Evolutionary conservation across 1,140 invertebrate species (phyloP).

Genomic region (Achroia grisella): DNA sequence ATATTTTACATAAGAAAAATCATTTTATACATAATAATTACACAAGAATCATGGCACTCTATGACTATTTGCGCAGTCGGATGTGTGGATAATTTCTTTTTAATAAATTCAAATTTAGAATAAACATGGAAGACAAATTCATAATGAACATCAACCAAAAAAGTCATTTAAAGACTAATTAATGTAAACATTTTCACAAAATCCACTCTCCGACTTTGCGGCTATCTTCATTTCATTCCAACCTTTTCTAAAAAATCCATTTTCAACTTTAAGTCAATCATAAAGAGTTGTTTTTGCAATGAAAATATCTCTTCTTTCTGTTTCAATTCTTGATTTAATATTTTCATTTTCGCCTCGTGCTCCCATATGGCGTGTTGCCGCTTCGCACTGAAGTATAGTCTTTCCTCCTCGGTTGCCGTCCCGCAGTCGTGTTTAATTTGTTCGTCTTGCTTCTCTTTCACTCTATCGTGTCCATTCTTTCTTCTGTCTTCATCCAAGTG

Average conservation of each 20-base stretch:
- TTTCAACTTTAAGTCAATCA: constrained; percentile 68
- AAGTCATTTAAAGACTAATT: too few relatives aligned
- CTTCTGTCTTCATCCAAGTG: constrained; percentile 57
- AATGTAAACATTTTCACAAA: too few relatives aligned
- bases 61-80: too few relatives aligned
- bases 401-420: constrained; percentile 58
- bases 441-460: constrained; percentile 30
- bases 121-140: too few relatives aligned
- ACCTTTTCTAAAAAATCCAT: constrained; percentile 73
- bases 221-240: constrained; percentile 48
- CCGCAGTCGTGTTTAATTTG: constrained; percentile 43
- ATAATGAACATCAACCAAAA: too few relatives aligned
- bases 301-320: constrained; percentile 73
- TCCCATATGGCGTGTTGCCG: constrained; percentile 69
- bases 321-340: constrained; percentile 64
- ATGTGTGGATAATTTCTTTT: too few relatives aligned
- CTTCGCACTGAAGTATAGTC: constrained; percentile 63
- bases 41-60: too few relatives aligned
- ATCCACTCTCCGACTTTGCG: too few relatives aligned
- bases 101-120: too few relatives aligned
- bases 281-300: constrained; percentile 68
- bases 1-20: too few relatives aligned
- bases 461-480: constrained; percentile 37
- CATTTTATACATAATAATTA: too few relatives aligned
- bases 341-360: constrained; percentile 71